Evolutionary conservation across 2,113 vertebrate species (phyloP).

Genomic region (Dipodomys spectabilis): DNA sequence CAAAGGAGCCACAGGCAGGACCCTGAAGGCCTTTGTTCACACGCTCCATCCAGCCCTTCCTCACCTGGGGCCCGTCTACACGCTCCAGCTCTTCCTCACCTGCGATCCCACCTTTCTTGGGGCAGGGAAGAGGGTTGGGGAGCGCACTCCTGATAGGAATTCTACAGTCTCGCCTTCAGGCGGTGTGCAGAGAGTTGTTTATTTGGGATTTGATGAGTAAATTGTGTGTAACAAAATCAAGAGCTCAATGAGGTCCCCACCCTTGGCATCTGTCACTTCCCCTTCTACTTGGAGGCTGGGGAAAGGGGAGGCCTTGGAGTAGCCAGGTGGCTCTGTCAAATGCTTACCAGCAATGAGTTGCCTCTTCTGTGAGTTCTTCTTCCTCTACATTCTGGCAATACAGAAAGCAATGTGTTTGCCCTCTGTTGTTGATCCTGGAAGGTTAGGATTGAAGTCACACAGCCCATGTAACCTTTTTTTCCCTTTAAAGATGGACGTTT

Average conservation of each 20-base stretch:
- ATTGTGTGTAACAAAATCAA: conserved; percentile 31
- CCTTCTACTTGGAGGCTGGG: neutral
- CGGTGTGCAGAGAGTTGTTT: neutral
- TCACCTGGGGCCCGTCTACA: neutral
- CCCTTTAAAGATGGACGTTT: neutral
- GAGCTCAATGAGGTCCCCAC: conserved; percentile 23
- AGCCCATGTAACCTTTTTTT: neutral
- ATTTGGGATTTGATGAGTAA: conserved; percentile 55
- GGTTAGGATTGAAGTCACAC: neutral
- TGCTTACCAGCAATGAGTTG: neutral
- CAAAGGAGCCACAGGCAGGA: too few relatives aligned
- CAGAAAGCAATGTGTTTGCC: neutral
- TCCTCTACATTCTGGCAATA: neutral
- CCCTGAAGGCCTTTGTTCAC: neutral
- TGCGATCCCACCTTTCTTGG: neutral
- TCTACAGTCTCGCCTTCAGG: neutral
- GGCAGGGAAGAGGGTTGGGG: neutral
- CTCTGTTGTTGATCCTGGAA: neutral
- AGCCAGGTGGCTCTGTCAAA: neutral
- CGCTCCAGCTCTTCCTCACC: neutral
- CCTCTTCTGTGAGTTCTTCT: neutral
- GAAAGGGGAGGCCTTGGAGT: neutral
- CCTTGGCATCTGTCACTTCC: conserved; percentile 63
- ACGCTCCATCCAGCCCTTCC: too few relatives aligned
- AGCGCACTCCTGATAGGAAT: neutral